A percentile compares a stretch with the other conserved stretches of the same genome.
Conservation (phyloP, 2,797 vertebrate genomes). For the Hippocampus kuda region DNA sequence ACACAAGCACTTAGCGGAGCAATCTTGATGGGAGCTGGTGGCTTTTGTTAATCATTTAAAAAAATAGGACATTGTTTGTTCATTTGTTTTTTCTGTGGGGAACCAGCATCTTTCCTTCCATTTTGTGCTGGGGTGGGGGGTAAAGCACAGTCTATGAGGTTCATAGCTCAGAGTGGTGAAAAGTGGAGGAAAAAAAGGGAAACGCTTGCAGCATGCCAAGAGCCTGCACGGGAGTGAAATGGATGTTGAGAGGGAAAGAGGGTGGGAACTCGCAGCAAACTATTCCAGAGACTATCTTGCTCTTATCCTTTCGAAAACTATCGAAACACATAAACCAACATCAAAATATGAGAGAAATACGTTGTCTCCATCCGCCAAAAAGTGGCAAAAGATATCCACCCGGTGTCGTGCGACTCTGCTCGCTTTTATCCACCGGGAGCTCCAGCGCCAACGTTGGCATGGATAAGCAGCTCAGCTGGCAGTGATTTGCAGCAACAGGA, state of each 20-base stretch:
- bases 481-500: slow-evolving; percentile 57
- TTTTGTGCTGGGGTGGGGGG: slow-evolving; percentile 24
- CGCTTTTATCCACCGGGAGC: slow-evolving; percentile 30
- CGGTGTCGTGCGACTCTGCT: slow-evolving; percentile 20
- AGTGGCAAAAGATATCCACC: not conserved
- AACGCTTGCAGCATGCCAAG: slow-evolving; percentile 11
- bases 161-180: slow-evolving; percentile 28
- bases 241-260: slow-evolving; percentile 13
- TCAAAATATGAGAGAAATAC: slow-evolving; percentile 23
- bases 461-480: slow-evolving; percentile 57
- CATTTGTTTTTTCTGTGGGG: not conserved
- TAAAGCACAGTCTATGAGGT: slow-evolving; percentile 25
- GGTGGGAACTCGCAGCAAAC: slow-evolving; percentile 3
- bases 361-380: not conserved
- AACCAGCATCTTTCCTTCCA: slow-evolving; percentile 12
- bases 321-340: not conserved
- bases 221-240: slow-evolving; percentile 29
- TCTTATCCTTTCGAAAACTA: slow-evolving; percentile 5
- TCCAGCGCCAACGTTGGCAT: slow-evolving; percentile 37
- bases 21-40: not conserved
- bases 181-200: slow-evolving; percentile 14
- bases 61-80: not conserved
- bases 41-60: not conserved
- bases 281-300: slow-evolving; percentile 8
- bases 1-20: not conserved